Percentiles rank a stretch among this genome's conserved stretches.
These are phyloP conservation scores for Euschistus heros DNA, from an alignment of 1,140 invertebrate genomes.

Conservation along the genomic window DNA sequence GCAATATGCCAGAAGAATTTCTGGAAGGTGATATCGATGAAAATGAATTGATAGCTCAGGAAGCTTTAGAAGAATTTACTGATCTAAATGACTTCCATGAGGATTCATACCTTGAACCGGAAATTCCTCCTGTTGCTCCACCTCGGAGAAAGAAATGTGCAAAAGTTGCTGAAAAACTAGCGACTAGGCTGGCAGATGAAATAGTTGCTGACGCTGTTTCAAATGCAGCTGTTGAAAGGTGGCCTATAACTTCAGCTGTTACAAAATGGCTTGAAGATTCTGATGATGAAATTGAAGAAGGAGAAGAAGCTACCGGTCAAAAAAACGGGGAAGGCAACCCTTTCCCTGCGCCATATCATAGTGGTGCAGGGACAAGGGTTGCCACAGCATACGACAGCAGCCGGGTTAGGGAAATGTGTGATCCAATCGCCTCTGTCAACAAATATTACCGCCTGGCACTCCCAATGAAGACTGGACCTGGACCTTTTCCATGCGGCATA, in stretches of 20 bases:
- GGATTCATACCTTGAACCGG: not conserved
- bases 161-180: slow-evolving; percentile 24
- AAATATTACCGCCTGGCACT: slow-evolving; percentile 26
- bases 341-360: slow-evolving; percentile 35
- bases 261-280: slow-evolving; percentile 33
- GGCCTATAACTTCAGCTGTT: slow-evolving; percentile 32
- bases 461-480: slow-evolving; percentile 14
- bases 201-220: slow-evolving; percentile 21
- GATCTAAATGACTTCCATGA: slow-evolving; percentile 10
- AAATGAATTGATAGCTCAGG: slow-evolving; percentile 20
- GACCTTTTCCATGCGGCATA: slow-evolving; percentile 28
- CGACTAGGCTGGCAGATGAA: slow-evolving; percentile 22
- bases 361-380: slow-evolving; percentile 29
- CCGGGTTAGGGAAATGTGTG: slow-evolving; percentile 24
- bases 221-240: not conserved
- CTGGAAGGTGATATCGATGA: slow-evolving; percentile 6
- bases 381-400: slow-evolving; percentile 21
- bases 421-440: slow-evolving; percentile 26
- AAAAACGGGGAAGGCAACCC: slow-evolving; percentile 36
- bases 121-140: slow-evolving; percentile 17
- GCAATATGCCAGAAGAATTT: slow-evolving; percentile 6
- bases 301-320: slow-evolving; percentile 31
- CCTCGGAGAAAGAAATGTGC: slow-evolving; percentile 20
- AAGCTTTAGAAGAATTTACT: slow-evolving; percentile 9
- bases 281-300: slow-evolving; percentile 29